Evolutionary conservation across 2,113 vertebrate species (phyloP), one percentile per base, ranked within the genome.

Genomic region (Pelobates fuscus): DNA sequence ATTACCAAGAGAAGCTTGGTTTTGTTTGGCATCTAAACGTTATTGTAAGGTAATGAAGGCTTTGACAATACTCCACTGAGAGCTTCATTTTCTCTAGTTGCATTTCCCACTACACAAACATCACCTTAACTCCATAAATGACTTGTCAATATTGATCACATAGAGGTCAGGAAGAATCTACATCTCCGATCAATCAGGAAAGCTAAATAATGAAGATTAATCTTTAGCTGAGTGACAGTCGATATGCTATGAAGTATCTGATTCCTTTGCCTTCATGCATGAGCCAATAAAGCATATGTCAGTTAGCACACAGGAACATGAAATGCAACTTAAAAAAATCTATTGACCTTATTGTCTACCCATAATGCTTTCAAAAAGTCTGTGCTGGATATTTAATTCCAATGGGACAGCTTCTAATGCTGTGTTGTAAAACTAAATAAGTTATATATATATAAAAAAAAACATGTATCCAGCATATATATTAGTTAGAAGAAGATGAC

Each of bases 61-160:
- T 70, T 58, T 59, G 67, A 59, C 67, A 43, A 23, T 12, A 27
- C 32, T 70, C 68, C 55, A 20, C 23, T 2, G 68, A 52, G 37
- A 57, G 12, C 25, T 59, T 44, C 58, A 59, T 59, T 59, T 37
- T 21, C 57, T 70, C 43, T 44, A 60, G 54, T 59, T 59, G 21
- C 26, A 37, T n/a, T 58, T 59, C 52, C 37, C 55, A 70, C 3
- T 12, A 30, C 55, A 49, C 5, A 5, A 1, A 3, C 4, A 49
- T 14, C 55, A 59, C 55, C 55, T 59, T 37, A 70, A 44, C 32
- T 30, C 15, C 68, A 70, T 70, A 70, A 70, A 52, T 57, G 26
- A 37, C 30, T 26, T 14, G 68, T 59, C 68, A 60, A 70, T 70
- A 60, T 24, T 70, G 21, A 37, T 54, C 55, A 26, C 21, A 59